A percentile compares a stretch with the other conserved stretches of the same genome.
These are phyloP conservation scores for Melanerpes aurifrons DNA, from an alignment of 2,113 vertebrate genomes.

Conservation along the genomic window DNA sequence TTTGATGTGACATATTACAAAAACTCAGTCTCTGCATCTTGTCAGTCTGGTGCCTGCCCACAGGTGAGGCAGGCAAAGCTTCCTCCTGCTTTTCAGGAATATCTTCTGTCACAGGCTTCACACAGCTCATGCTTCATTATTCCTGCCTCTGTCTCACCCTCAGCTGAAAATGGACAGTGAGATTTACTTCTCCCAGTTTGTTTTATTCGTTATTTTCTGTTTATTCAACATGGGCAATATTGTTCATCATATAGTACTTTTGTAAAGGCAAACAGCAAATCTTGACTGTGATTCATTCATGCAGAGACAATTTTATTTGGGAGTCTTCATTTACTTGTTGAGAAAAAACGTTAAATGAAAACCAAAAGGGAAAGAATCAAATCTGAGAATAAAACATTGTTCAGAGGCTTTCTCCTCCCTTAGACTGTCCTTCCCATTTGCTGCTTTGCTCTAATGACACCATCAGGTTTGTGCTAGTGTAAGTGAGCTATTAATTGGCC, in stretches of 20 bases:
- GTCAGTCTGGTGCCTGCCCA: background rate
- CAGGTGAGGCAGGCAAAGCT: background rate
- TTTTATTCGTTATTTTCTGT: constrained; percentile 1
- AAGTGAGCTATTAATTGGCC: background rate
- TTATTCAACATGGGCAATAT: background rate
- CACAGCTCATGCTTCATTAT: background rate
- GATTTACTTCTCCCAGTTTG: background rate
- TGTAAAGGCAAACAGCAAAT: background rate
- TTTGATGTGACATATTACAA: background rate
- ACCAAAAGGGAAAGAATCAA: background rate
- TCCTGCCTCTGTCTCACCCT: background rate
- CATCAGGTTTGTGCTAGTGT: background rate
- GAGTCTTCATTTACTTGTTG: background rate
- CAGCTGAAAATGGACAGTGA: background rate
- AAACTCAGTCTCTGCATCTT: background rate
- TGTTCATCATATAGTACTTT: background rate
- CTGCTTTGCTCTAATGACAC: background rate
- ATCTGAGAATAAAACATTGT: background rate
- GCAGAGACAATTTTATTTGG: background rate
- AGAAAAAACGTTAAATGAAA: constrained; percentile 1
- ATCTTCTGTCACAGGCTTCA: background rate
- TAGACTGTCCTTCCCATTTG: background rate
- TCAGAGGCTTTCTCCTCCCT: background rate
- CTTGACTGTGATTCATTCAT: background rate
- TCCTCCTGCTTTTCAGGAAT: background rate